Percentiles rank a stretch among this genome's conserved stretches.
Evolutionary conservation across 2,113 vertebrate genomes (phyloP).

Genomic region (Megaceryle torquata): DNA sequence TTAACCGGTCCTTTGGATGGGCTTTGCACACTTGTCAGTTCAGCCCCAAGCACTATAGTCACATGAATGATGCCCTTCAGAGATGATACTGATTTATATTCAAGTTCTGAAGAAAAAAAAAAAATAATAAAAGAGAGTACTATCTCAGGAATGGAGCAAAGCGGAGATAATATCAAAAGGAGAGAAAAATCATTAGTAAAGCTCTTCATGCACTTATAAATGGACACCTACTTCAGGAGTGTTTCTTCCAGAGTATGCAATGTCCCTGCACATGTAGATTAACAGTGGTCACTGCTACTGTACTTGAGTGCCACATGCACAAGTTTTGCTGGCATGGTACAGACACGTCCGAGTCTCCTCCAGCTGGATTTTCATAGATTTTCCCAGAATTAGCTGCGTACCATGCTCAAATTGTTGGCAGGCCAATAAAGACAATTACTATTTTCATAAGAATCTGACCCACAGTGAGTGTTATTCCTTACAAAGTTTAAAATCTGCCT

Average conservation of each 20-base stretch:
- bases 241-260: neutral
- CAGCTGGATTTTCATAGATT: rapidly evolving
- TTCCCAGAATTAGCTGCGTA: neutral
- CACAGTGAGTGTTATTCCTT: neutral
- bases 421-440: neutral
- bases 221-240: rapidly evolving
- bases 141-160: neutral
- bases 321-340: rapidly evolving
- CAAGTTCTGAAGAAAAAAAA: neutral
- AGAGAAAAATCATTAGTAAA: neutral
- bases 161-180: neutral
- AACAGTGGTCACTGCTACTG: neutral
- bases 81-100: neutral
- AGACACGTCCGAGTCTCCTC: neutral
- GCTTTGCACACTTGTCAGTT: neutral
- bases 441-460: neutral
- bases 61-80: neutral
- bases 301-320: rapidly evolving
- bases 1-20: neutral
- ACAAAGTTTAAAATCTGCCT: neutral
- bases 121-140: neutral
- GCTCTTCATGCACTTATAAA: neutral
- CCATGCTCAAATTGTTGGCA: rapidly evolving
- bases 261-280: neutral
- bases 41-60: neutral